Conservation (phyloP, 2,888 invertebrate genomes). For the Lordiphosa fenestrarum region DNA sequence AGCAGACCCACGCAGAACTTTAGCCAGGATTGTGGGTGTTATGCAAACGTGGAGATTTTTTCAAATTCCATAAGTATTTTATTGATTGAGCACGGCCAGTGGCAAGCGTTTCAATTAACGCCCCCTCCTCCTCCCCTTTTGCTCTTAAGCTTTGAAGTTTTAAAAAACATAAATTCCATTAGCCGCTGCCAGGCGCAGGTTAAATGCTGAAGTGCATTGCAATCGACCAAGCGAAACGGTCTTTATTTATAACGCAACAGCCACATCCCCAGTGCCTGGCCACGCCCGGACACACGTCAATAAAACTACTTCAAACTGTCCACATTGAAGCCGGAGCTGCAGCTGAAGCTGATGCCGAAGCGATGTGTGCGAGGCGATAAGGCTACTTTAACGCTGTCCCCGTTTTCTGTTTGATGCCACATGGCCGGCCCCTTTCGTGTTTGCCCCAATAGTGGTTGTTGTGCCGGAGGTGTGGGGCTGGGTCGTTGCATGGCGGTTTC, state of each 20-base stretch:
- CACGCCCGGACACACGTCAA: conserved; percentile 71
- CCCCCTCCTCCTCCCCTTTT: not conserved
- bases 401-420: conserved; percentile 64
- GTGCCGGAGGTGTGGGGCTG: conserved; percentile 18
- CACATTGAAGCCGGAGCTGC: conserved; percentile 51
- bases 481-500: conserved; percentile 63
- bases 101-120: conserved; percentile 26
- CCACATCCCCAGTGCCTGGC: conserved; percentile 34
- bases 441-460: conserved; percentile 48
- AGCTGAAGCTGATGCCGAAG: conserved; percentile 40
- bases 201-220: conserved; percentile 49
- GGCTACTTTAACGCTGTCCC: conserved; percentile 72
- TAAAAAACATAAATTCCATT: conserved; percentile 37
- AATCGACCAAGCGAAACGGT: conserved; percentile 29
- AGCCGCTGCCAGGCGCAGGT: conserved; percentile 42
- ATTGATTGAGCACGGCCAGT: conserved; percentile 60
- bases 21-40: conserved; percentile 17
- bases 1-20: conserved; percentile 28
- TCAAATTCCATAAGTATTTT: conserved; percentile 45
- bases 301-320: conserved; percentile 71
- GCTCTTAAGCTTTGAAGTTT: conserved; percentile 24
- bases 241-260: conserved; percentile 68
- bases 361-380: conserved; percentile 58
- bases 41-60: conserved; percentile 39
- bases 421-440: conserved; percentile 70